Evolutionary conservation across 2,113 vertebrate species (phyloP).

Genomic region (Oncorhynchus keta): DNA sequence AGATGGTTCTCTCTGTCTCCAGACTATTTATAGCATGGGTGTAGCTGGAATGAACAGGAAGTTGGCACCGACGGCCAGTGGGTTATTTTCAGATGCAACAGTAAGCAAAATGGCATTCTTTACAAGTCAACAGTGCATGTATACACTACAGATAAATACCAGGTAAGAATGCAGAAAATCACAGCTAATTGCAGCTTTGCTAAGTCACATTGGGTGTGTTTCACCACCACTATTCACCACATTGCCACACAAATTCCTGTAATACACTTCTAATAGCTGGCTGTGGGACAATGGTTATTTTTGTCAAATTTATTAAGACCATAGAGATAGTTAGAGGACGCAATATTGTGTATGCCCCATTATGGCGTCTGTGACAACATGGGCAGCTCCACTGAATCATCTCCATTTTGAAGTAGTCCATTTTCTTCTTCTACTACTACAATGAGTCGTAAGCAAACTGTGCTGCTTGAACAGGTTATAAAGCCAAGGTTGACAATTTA

Average conservation of each 20-base stretch:
- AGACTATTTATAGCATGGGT: not conserved
- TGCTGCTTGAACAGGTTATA: no score
- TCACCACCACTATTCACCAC: slow-evolving; percentile 26
- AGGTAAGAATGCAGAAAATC: slow-evolving; percentile 62
- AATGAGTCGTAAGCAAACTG: no score
- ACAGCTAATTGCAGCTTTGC: slow-evolving; percentile 39
- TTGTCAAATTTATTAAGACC: not conserved
- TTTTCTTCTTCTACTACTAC: no score
- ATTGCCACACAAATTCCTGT: slow-evolving; percentile 28
- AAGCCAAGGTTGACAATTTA: no score
- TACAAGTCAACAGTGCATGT: slow-evolving; percentile 9
- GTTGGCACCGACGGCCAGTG: not conserved
- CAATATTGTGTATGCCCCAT: no score
- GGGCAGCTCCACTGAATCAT: no score
- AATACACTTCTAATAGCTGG: slow-evolving; percentile 44
- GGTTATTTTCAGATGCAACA: slow-evolving; percentile 23
- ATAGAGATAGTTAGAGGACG: no score
- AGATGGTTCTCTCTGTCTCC: not conserved
- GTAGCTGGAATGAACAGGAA: slow-evolving; percentile 6
- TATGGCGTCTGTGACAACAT: no score
- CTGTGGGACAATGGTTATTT: slow-evolving; percentile 16
- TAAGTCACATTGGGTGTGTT: slow-evolving; percentile 25
- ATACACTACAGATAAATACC: slow-evolving; percentile 25
- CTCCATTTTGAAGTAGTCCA: no score
- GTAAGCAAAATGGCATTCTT: slow-evolving; percentile 21